Evolutionary conservation across 2,888 invertebrate genomes (phyloP).

Genomic region (Tinea trinotella): DNA sequence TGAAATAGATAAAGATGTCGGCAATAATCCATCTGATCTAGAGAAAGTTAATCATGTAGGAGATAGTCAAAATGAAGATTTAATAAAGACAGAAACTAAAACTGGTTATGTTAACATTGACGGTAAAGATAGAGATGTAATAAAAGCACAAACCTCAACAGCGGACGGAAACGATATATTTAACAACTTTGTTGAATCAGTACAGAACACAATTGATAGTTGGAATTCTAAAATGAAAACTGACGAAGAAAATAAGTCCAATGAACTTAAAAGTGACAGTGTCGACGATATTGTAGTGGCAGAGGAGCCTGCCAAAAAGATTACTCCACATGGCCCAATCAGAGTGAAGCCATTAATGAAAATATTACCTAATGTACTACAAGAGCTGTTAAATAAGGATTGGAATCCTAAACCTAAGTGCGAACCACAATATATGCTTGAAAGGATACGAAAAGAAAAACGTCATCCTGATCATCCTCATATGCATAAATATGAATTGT

Average conservation of each 20-base stretch:
- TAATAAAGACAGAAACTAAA: slow-evolving; percentile 60
- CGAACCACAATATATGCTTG: slow-evolving; percentile 80
- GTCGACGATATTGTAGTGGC: slow-evolving; percentile 57
- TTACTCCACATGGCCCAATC: slow-evolving; percentile 24
- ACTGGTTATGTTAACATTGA: slow-evolving; percentile 61
- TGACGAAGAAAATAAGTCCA: slow-evolving; percentile 24
- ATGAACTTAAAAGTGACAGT: slow-evolving; percentile 23
- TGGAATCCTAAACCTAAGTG: slow-evolving; percentile 71
- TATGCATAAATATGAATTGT: slow-evolving; percentile 74
- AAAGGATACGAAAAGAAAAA: slow-evolving; percentile 77
- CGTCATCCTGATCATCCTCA: slow-evolving; percentile 73
- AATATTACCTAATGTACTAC: slow-evolving; percentile 70
- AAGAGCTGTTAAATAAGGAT: slow-evolving; percentile 68
- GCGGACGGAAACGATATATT: slow-evolving; percentile 44
- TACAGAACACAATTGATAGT: slow-evolving; percentile 25
- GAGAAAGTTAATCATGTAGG: slow-evolving; percentile 21
- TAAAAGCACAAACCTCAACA: too few relatives aligned
- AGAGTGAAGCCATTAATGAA: too few relatives aligned
- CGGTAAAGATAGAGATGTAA: slow-evolving; percentile 55
- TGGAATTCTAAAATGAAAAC: too few relatives aligned
- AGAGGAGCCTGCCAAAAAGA: slow-evolving; percentile 31
- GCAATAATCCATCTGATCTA: too few relatives aligned
- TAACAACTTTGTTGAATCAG: slow-evolving; percentile 33
- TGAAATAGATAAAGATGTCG: too few relatives aligned
- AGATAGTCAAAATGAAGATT: slow-evolving; percentile 32